Conservation (phyloP, 92 coral and sea anemone genomes). For the Siderastrea siderea region DNA sequence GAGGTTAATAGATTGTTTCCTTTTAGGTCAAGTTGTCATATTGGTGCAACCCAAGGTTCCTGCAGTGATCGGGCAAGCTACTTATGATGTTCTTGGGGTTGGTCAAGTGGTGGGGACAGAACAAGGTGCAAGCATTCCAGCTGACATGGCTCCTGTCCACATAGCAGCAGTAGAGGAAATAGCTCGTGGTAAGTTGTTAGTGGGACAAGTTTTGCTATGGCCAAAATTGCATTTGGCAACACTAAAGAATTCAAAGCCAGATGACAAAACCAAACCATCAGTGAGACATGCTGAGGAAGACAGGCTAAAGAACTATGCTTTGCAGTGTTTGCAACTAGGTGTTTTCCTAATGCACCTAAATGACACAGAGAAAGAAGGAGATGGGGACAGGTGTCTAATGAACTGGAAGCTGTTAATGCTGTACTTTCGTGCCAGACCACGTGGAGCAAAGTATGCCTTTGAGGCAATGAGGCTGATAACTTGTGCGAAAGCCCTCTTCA, state of each 20-base stretch:
- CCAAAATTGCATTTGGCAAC: slow-evolving; percentile 40
- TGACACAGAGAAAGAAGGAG: slow-evolving; percentile 79
- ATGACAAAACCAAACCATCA: neutral
- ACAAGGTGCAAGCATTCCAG: slow-evolving; percentile 5
- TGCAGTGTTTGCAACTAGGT: slow-evolving; percentile 66
- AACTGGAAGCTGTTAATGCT: slow-evolving; percentile 79
- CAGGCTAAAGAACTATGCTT: slow-evolving; percentile 66
- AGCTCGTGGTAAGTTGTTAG: neutral
- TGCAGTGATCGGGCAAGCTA: neutral
- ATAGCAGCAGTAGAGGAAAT: slow-evolving; percentile 20
- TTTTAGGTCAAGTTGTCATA: slow-evolving; percentile 36
- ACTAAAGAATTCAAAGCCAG: slow-evolving; percentile 5
- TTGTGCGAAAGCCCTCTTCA: slow-evolving; percentile 47
- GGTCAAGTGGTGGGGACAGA: slow-evolving; percentile 25
- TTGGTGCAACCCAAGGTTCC: slow-evolving; percentile 33
- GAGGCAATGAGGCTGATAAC: slow-evolving; percentile 69
- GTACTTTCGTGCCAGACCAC: slow-evolving; percentile 43
- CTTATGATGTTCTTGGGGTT: slow-evolving; percentile 52
- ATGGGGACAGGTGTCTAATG: slow-evolving; percentile 52
- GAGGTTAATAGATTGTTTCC: neutral
- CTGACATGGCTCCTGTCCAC: slow-evolving; percentile 5
- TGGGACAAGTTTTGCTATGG: slow-evolving; percentile 52
- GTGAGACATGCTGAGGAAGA: slow-evolving; percentile 26
- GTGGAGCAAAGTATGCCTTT: slow-evolving; percentile 65
- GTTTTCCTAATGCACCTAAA: slow-evolving; percentile 72